Percentiles rank a stretch among this genome's conserved stretches.
Evolutionary conservation across 2,113 vertebrate genomes (phyloP).

Genomic region (Siniperca chuatsi): DNA sequence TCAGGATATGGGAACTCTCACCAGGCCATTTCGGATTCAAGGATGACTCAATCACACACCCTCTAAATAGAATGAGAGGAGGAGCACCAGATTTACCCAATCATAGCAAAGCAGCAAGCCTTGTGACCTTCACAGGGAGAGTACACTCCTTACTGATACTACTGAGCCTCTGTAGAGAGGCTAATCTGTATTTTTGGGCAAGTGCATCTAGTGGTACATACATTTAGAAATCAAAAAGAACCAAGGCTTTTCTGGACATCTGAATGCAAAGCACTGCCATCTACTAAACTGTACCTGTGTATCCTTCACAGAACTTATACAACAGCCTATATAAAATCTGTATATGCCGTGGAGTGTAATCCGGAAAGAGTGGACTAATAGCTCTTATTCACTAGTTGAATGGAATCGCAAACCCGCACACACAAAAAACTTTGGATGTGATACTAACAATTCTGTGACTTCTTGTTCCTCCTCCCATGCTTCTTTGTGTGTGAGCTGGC

Average conservation of each 20-base stretch:
- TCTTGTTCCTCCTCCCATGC: slow-evolving; percentile 99
- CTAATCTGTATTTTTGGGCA: not conserved
- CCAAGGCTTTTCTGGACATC: not conserved
- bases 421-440: not conserved
- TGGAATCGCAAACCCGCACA: not conserved
- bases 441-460: slow-evolving; percentile 97
- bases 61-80: slow-evolving; percentile 69
- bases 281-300: not conserved
- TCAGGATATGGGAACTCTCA: slow-evolving; percentile 26
- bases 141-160: slow-evolving; percentile 9
- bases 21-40: slow-evolving; percentile 39
- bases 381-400: not conserved
- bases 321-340: not conserved
- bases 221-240: not conserved
- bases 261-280: not conserved
- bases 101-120: slow-evolving; percentile 47
- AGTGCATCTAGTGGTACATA: not conserved
- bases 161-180: not conserved
- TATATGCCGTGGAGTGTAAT: not conserved
- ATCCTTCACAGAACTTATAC: not conserved
- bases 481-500: slow-evolving; percentile 96
- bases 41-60: slow-evolving; percentile 65
- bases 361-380: not conserved
- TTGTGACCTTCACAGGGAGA: slow-evolving; percentile 60
- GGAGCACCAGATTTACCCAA: slow-evolving; percentile 59